Conservation (phyloP, 2,888 invertebrate species). For the Dynastes grantii region DNA sequence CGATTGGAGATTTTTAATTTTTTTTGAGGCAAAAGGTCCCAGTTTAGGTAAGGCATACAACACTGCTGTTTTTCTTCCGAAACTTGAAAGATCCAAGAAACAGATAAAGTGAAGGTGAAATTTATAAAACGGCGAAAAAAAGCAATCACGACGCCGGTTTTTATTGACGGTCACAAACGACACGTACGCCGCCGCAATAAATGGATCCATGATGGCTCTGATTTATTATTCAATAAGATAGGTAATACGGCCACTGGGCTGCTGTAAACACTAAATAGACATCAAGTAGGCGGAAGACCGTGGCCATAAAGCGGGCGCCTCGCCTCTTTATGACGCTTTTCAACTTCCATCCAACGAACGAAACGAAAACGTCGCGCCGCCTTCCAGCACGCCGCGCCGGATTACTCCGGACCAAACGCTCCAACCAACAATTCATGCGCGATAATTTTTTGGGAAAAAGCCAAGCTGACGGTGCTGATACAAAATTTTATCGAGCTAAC, state of each 20-base stretch:
- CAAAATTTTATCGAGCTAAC: too few species aligned
- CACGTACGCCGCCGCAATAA: constrained; percentile 50
- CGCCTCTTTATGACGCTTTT: constrained; percentile 67
- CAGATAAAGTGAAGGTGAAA: background rate
- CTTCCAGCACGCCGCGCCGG: constrained; percentile 13
- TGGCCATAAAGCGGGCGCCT: constrained; percentile 67
- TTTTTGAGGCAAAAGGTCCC: too few species aligned
- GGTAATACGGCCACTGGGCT: constrained; percentile 66
- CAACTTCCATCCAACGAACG: constrained; percentile 50
- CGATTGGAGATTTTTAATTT: too few species aligned
- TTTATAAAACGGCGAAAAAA: background rate
- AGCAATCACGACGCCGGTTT: background rate
- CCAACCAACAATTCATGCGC: background rate
- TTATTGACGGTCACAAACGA: constrained; percentile 37
- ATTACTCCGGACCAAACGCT: constrained; percentile 26
- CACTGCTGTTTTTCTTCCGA: too few species aligned
- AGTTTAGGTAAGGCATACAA: too few species aligned
- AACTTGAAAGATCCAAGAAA: background rate
- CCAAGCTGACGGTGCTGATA: too few species aligned
- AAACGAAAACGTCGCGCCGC: constrained; percentile 28
- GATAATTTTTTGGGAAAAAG: too few species aligned
- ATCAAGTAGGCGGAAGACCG: constrained; percentile 65
- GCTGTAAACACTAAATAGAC: constrained; percentile 69
- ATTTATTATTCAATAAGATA: constrained; percentile 67
- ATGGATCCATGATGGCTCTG: constrained; percentile 57